Base-by-base conservation (phyloP, 2,797 vertebrate genomes). In the Acropternis orthonyx region DNA sequence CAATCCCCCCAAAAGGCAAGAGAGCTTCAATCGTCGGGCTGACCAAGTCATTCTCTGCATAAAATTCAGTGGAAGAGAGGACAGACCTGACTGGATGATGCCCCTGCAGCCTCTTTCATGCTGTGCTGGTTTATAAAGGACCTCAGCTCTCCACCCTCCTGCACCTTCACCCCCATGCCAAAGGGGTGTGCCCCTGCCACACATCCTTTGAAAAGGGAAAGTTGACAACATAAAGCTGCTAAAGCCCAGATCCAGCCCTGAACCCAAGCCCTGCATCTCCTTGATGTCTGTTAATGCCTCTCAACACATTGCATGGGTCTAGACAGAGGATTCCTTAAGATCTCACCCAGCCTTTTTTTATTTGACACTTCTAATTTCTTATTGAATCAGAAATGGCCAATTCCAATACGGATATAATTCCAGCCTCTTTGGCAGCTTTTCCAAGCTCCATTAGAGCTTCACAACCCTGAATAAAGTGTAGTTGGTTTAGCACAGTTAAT, bases 101-200 rank as follows among this genome's bases (percentile, higher is more conserved):
- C 6, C 65, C 52, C 48, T 85, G 39, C 30, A 43, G 54, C 43
- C 34, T 41, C 49, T 34, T 63, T 44, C 39, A 36, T 15, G 61
- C 39, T 67, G 39, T 1, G 2, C 68, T 37, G 59, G 13, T 54
- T 82, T 37, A 8, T 28, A 28, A 28, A 43, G 41, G 41, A 52
- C 10, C 63, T 61, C 78, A 20, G 34, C 12, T 44, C 34, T 12
- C 44, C 56, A 39, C 62, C 12, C 3, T 44, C n/a, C 51, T 55
- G 14, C 3, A 0, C 1, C 0, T 32, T 59, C 68, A 34, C 9
- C 39, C 61, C 51, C 28, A 7, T 7, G 30, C 27, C 3, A 8
- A 32, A 56, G n/a, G 30, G 10, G 14, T 41, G 41, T 41, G 54
- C 54, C 30, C 43, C 30, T 44, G 37, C 13, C 32, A 63, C 39